These are phyloP conservation scores for Xanthorhoe designata DNA, from an alignment of 2,888 invertebrate genomes.

Conservation along the genomic window DNA sequence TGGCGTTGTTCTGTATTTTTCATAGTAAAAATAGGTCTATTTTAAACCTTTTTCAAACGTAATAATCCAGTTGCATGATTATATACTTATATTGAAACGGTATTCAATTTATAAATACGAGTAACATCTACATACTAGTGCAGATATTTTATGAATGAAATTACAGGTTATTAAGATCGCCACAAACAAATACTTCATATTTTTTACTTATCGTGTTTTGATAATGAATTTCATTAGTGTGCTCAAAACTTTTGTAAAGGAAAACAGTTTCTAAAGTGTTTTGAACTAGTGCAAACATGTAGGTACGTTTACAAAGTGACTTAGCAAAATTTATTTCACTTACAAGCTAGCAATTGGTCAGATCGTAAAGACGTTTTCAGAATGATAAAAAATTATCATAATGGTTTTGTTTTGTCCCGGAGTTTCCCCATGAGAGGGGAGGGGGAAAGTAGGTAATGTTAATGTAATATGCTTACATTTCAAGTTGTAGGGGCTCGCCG, in stretches of 20 bases:
- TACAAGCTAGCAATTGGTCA: constrained; percentile 61
- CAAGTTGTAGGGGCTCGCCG: neutral
- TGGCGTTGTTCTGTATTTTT: neutral
- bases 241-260: constrained; percentile 20
- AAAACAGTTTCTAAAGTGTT: constrained; percentile 30
- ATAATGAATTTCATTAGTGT: neutral
- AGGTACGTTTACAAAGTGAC: constrained; percentile 19
- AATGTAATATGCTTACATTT: constrained; percentile 30
- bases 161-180: neutral
- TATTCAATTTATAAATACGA: neutral
- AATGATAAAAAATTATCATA: constrained; percentile 45
- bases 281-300: constrained; percentile 25
- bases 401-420: constrained; percentile 34
- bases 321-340: constrained; percentile 28
- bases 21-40: neutral
- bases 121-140: too few relatives aligned
- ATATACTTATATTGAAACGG: too few relatives aligned
- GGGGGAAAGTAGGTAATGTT: constrained; percentile 22
- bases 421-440: constrained; percentile 24
- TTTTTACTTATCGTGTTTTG: too few relatives aligned
- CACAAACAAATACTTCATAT: neutral
- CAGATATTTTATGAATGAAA: too few relatives aligned
- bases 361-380: constrained; percentile 48
- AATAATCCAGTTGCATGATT: too few relatives aligned
- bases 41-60: neutral